phyloP scores from a whole-genome alignment of 2,113 vertebrate species.

The Macquaria ambigua region DNA sequence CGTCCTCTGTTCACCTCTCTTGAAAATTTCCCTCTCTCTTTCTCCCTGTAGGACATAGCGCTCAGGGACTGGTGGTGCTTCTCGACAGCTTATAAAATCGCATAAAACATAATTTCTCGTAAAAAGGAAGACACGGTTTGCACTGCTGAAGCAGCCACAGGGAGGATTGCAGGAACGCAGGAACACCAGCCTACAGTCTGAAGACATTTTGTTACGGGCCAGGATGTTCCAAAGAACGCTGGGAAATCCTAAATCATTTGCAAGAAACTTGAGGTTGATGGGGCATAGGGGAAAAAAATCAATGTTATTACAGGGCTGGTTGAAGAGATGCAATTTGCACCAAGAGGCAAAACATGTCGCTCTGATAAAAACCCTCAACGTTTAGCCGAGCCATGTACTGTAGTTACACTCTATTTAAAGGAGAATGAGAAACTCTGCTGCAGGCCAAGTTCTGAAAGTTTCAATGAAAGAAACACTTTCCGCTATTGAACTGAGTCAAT shows the following conservation, averaged over 20 bases:
- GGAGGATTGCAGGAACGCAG: constrained; percentile 33
- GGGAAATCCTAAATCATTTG: constrained; percentile 44
- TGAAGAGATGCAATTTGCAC: constrained; percentile 56
- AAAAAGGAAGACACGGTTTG: constrained; percentile 23
- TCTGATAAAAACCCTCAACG: constrained; percentile 33
- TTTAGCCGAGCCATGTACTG: constrained; percentile 8
- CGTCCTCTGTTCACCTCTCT: constrained; percentile 27
- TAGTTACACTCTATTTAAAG: constrained; percentile 17
- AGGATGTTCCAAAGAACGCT: constrained; percentile 34
- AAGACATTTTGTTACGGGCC: constrained; percentile 36
- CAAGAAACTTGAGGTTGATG: constrained; percentile 48
- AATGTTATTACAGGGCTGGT: constrained; percentile 63
- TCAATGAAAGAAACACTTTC: constrained; percentile 1
- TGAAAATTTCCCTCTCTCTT: constrained; percentile 33
- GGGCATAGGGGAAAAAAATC: constrained; percentile 43
- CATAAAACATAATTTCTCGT: constrained; percentile 43
- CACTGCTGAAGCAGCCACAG: constrained; percentile 29
- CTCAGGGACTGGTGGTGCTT: constrained; percentile 15
- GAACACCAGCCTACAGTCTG: constrained; percentile 34
- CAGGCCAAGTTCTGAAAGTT: constrained; percentile 35
- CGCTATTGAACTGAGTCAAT: constrained; percentile 4
- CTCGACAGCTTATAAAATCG: constrained; percentile 39
- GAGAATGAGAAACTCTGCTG: constrained; percentile 41
- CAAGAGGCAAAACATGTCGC: constrained; percentile 50
- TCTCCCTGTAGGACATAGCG: background rate